These are phyloP conservation scores for Papilio polytes DNA, from an alignment of 1,140 invertebrate genomes.

Conservation along the genomic window DNA sequence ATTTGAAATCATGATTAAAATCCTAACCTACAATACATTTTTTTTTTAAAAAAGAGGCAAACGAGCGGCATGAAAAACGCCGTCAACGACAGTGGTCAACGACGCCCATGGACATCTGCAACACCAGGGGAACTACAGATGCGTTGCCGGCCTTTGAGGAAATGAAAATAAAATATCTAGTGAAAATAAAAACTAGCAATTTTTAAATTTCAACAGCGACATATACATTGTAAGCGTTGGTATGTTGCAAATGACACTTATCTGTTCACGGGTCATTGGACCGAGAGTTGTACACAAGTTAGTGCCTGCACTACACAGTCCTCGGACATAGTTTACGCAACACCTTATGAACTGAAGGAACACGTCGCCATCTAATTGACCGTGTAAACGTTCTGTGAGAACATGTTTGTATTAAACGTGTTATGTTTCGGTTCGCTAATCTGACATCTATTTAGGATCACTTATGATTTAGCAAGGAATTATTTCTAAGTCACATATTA, in stretches of 20 bases:
- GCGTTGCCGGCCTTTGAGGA: too few species aligned
- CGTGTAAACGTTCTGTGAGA: background rate
- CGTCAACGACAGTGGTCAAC: too few species aligned
- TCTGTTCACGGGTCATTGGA: constrained; percentile 15
- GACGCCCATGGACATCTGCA: too few species aligned
- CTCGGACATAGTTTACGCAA: constrained; percentile 19
- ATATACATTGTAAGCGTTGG: constrained; percentile 6
- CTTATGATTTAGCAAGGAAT: background rate
- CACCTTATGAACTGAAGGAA: constrained; percentile 18
- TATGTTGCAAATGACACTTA: constrained; percentile 5
- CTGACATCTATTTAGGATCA: background rate
- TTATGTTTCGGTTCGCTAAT: background rate
- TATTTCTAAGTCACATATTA: background rate
- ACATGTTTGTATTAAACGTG: background rate
- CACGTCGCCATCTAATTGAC: constrained; percentile 17
- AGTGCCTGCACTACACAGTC: background rate
- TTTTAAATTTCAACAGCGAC: background rate
- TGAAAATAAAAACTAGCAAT: background rate
- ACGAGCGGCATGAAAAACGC: too few species aligned
- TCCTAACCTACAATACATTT: background rate
- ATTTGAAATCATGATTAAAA: too few species aligned
- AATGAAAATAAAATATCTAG: background rate
- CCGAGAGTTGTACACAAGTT: constrained; percentile 1
- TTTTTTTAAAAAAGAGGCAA: too few species aligned
- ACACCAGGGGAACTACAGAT: too few species aligned